phyloP scores from a whole-genome alignment of 2,113 vertebrate species.

The Entelurus aequoreus region DNA sequence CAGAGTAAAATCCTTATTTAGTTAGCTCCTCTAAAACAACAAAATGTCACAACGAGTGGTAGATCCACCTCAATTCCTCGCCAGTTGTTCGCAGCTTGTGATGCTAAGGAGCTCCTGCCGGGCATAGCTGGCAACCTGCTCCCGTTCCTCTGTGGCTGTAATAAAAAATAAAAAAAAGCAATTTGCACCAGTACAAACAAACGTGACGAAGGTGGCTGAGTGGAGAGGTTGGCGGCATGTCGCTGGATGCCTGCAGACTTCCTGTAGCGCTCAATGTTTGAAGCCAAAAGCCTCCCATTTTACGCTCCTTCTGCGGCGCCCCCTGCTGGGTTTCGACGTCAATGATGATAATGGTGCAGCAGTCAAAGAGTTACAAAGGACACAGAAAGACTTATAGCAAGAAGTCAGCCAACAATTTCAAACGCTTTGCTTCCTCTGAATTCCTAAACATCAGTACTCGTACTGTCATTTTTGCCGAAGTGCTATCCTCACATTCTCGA shows the following conservation, averaged over 20 bases:
- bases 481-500: too few relatives aligned
- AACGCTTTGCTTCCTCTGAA: too few relatives aligned
- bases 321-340: slow-evolving; percentile 21
- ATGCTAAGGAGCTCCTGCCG: slow-evolving; percentile 12
- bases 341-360: slow-evolving; percentile 21
- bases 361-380: slow-evolving; percentile 1
- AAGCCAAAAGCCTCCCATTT: slow-evolving; percentile 44
- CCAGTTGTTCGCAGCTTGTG: slow-evolving; percentile 45
- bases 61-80: slow-evolving; percentile 23
- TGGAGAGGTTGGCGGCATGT: slow-evolving; percentile 24
- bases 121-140: slow-evolving; percentile 16
- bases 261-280: slow-evolving; percentile 33
- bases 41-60: slow-evolving; percentile 27
- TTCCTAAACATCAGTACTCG: too few relatives aligned
- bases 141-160: slow-evolving; percentile 42
- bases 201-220: slow-evolving; percentile 26
- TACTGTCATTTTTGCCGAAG: too few relatives aligned
- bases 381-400: too few relatives aligned
- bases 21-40: slow-evolving; percentile 20
- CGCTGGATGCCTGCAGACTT: slow-evolving; percentile 17
- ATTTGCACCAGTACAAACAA: slow-evolving; percentile 51
- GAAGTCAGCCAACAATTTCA: too few relatives aligned
- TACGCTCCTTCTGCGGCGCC: slow-evolving; percentile 17
- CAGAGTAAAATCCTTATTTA: slow-evolving; percentile 11
- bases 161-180: slow-evolving; percentile 52